A percentile compares a stretch with the other conserved stretches of the same genome.
These are phyloP conservation scores for Planococcus citri DNA, from an alignment of 1,140 invertebrate genomes.

Conservation along the genomic window DNA sequence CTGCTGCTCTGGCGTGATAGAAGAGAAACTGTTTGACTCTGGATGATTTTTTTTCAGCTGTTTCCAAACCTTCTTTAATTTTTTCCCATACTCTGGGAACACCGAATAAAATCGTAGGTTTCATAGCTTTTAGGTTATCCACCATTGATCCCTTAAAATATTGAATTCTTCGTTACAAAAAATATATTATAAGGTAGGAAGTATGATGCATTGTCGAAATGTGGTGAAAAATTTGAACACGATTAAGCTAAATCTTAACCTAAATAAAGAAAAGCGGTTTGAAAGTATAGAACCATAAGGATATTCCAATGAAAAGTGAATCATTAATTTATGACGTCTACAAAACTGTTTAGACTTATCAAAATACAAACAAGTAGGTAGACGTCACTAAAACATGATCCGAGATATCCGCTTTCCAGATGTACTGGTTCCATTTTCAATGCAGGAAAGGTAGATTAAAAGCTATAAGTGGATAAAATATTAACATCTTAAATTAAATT, in stretches of 20 bases:
- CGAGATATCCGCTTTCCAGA: background rate
- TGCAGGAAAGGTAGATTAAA: too few species aligned
- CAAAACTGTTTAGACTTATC: background rate
- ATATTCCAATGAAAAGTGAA: background rate
- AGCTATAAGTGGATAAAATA: too few species aligned
- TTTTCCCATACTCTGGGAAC: conserved; percentile 91
- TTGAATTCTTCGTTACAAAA: background rate
- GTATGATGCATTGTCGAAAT: background rate
- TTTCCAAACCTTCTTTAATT: conserved; percentile 68
- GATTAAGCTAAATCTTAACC: background rate
- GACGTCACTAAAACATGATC: conserved; percentile 2
- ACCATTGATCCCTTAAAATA: conserved; percentile 49
- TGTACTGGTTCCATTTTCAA: too few species aligned
- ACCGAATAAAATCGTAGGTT: conserved; percentile 69
- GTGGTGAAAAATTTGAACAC: background rate
- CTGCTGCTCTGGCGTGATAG: conserved; percentile 22
- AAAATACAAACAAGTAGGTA: background rate
- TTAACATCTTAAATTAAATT: too few species aligned
- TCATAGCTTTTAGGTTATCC: conserved; percentile 57
- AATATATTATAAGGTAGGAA: background rate
- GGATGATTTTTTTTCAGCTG: conserved; percentile 20
- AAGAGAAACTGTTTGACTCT: conserved; percentile 21
- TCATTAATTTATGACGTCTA: background rate
- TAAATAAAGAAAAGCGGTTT: too few species aligned
- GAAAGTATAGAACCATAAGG: too few species aligned